Evolutionary conservation across 2,113 vertebrate species (phyloP).

Genomic region (Lepidothrix coronata): DNA sequence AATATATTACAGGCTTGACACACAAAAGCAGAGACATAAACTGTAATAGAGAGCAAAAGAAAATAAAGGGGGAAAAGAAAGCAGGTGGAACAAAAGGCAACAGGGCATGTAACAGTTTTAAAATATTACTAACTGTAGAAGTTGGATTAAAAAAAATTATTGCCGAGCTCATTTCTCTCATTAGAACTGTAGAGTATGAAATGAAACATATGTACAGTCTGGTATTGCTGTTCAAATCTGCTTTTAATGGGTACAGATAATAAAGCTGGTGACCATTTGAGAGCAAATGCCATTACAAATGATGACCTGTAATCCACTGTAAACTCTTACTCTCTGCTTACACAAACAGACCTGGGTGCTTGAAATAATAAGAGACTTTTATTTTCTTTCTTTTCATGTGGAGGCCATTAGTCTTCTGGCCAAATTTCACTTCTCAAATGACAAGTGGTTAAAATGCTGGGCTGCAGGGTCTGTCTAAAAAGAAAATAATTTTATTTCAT

Average conservation of each 20-base stretch:
- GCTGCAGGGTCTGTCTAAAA: neutral
- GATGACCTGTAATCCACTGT: constrained; percentile 36
- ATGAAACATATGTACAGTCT: constrained; percentile 28
- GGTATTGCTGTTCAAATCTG: neutral
- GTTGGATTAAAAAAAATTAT: neutral
- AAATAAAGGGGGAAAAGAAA: constrained; percentile 1
- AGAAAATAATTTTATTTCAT: neutral
- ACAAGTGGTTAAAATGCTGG: neutral
- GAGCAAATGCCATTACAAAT: constrained; percentile 37
- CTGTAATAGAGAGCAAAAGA: neutral
- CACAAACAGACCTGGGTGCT: neutral
- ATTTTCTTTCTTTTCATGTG: neutral
- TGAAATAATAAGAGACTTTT: neutral
- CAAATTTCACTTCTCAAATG: neutral
- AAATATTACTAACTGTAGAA: neutral
- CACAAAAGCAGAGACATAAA: constrained; percentile 35
- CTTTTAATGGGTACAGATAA: constrained; percentile 42
- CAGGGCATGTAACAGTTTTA: neutral
- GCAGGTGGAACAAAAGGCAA: constrained; percentile 5
- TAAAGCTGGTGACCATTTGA: constrained; percentile 4
- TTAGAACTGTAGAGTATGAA: constrained; percentile 1
- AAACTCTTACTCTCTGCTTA: constrained; percentile 24
- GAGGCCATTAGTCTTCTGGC: neutral
- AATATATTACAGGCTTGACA: constrained; percentile 1
- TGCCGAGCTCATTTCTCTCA: constrained; percentile 10